Base-by-base conservation (phyloP, 2,113 vertebrate genomes). In the Phodopus roborovskii region DNA sequence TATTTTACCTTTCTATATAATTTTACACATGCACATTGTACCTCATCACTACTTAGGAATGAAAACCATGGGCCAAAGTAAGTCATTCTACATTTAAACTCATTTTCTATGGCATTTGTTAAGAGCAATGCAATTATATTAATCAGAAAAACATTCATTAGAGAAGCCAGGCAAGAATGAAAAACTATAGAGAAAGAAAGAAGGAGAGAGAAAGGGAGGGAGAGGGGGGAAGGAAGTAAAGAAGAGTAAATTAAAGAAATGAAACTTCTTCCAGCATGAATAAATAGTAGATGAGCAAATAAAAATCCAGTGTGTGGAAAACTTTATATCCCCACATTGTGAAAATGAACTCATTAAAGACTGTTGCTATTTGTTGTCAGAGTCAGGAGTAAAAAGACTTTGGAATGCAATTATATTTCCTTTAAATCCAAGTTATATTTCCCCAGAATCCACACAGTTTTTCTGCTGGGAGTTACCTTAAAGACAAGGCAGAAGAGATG, bases 401-500 rank as follows among this genome's bases (percentile, higher is more conserved):
- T 12, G 1, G 0, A 78, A 48, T 28, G 48, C 36, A 42, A 36
- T 26, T 68, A 62, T 2, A 58, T 89, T 83, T 45, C 58, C n/a
- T 64, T 62, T 45, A 28, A 62, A 84, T 1, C 39, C 11, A 1
- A 42, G 8, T 3, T 62, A 42, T 15, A 60, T 42, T 9, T 60
- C n/a, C 12, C 22, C n/a, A 83, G 53, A 30, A n/a, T 84, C 36
- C 11, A 17, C 11, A 79, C 10, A 66, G 5, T 22, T 66, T 86
- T 73, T 62, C 58, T 83, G 30, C 8, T 45, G 15, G 3, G 0
- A 0, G 50, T 36, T 28, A 53, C 15, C 30, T 48, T 92, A 62
- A 56, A 48, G 2, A 92, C 83, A 83, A 91, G 48, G 75, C 20
- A 75, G 53, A 95, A 58, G 45, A 88, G 75, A 88, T 36, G 3